Percentiles rank a stretch among this genome's conserved stretches.
Evolutionary conservation across 2,888 invertebrate genomes (phyloP).

Genomic region (Atherix ibis): DNA sequence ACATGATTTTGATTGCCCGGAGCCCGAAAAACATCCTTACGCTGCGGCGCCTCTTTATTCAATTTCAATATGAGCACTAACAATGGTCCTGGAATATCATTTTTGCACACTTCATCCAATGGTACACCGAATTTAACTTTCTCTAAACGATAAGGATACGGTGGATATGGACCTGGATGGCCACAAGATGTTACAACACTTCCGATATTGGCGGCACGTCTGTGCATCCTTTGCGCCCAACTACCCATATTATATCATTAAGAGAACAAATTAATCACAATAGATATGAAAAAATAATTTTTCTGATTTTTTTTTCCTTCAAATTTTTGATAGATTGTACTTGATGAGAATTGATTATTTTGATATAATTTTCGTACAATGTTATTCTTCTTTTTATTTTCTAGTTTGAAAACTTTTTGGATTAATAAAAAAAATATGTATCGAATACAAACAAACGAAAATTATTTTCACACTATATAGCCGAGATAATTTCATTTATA

Average conservation of each 20-base stretch:
- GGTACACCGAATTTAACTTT: conserved; percentile 91
- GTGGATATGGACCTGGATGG: conserved; percentile 61
- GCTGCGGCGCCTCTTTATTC: conserved; percentile 85
- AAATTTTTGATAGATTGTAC: no score
- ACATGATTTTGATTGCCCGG: conserved; percentile 90
- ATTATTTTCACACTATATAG: no score
- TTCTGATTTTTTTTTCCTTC: no score
- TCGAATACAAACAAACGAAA: no score
- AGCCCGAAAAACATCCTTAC: conserved; percentile 88
- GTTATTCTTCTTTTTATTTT: no score
- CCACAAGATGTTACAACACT: conserved; percentile 85
- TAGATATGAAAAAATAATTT: no score
- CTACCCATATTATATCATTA: conserved; percentile 70
- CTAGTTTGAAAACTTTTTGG: no score
- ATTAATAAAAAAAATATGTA: no score
- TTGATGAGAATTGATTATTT: no score
- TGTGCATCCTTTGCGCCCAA: conserved; percentile 85
- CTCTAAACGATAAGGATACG: conserved; percentile 70
- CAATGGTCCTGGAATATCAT: conserved; percentile 84
- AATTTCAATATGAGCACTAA: conserved; percentile 81
- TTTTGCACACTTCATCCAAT: conserved; percentile 84
- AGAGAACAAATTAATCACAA: no score
- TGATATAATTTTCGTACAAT: no score
- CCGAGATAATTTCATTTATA: no score
- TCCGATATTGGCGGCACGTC: conserved; percentile 77